Evolutionary conservation across 1,140 invertebrate species (phyloP).

Genomic region (Portunus trituberculatus): DNA sequence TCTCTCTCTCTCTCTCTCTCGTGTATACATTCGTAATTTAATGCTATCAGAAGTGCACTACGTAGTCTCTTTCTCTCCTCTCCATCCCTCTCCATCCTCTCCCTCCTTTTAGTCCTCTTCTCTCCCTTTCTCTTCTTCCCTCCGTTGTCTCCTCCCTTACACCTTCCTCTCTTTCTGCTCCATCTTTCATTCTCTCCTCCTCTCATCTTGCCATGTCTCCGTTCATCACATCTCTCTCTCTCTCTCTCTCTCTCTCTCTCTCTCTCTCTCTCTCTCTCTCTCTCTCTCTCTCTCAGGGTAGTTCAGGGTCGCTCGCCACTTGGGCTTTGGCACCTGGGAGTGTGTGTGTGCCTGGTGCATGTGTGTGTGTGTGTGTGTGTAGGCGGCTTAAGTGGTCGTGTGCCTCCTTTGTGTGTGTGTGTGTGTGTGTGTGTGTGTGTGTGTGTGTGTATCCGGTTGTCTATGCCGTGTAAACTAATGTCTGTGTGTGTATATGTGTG

Average conservation of each 20-base stretch:
- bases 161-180: neutral
- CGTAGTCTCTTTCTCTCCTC: too few species aligned
- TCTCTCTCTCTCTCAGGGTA: neutral
- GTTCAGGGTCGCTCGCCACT: neutral
- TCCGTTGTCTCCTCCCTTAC: too few species aligned
- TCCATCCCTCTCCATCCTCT: too few species aligned
- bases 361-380: too few species aligned
- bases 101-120: neutral
- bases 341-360: too few species aligned
- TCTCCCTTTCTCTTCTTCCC: too few species aligned
- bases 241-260: neutral
- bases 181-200: neutral
- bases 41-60: too few species aligned
- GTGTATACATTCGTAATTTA: too few species aligned
- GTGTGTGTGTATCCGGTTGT: neutral
- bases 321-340: too few species aligned
- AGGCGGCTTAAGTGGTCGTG: too few species aligned
- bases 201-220: neutral
- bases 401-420: neutral
- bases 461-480: neutral
- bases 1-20: neutral
- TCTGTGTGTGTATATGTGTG: neutral
- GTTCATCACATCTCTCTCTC: neutral
- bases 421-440: conserved; percentile 32
- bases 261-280: neutral